Conservation (phyloP, 1,140 invertebrate genomes). For the Notospermus geniculatus region DNA sequence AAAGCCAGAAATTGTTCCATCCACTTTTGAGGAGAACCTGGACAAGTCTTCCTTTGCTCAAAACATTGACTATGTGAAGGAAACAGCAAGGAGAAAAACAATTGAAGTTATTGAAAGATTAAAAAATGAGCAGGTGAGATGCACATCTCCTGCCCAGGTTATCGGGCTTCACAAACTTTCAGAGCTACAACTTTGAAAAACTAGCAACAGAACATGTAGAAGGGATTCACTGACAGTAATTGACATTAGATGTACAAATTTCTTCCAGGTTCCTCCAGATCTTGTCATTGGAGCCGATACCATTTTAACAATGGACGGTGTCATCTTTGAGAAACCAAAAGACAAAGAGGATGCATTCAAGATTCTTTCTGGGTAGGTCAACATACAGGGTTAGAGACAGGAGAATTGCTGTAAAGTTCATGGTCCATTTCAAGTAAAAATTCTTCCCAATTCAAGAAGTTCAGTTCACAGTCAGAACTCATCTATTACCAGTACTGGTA, state of each 20-base stretch:
- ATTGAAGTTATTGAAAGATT: slow-evolving; percentile 73
- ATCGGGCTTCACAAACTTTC: no score
- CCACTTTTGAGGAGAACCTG: slow-evolving; percentile 81
- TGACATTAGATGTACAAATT: no score
- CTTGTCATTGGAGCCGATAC: slow-evolving; percentile 90
- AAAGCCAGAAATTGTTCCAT: slow-evolving; percentile 72
- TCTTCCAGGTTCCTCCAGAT: slow-evolving; percentile 58
- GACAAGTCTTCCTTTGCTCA: slow-evolving; percentile 64
- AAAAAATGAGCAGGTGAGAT: slow-evolving; percentile 48
- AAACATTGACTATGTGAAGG: slow-evolving; percentile 75
- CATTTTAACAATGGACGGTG: slow-evolving; percentile 71
- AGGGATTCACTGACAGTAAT: no score
- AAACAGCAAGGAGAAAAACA: slow-evolving; percentile 81
- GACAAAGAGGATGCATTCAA: slow-evolving; percentile 71
- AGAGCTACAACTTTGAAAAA: no score
- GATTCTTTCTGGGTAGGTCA: slow-evolving; percentile 73
- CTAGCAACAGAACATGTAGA: no score
- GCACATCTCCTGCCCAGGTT: no score
- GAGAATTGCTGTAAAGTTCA: no score
- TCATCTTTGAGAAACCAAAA: slow-evolving; percentile 88
- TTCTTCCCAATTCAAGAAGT: no score
- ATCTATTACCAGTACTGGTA: no score
- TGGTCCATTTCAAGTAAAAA: no score
- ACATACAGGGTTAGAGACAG: no score
- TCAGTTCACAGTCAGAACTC: no score